phyloP scores from a whole-genome alignment of 2,888 invertebrate genomes.

The Octodonta nipae region DNA sequence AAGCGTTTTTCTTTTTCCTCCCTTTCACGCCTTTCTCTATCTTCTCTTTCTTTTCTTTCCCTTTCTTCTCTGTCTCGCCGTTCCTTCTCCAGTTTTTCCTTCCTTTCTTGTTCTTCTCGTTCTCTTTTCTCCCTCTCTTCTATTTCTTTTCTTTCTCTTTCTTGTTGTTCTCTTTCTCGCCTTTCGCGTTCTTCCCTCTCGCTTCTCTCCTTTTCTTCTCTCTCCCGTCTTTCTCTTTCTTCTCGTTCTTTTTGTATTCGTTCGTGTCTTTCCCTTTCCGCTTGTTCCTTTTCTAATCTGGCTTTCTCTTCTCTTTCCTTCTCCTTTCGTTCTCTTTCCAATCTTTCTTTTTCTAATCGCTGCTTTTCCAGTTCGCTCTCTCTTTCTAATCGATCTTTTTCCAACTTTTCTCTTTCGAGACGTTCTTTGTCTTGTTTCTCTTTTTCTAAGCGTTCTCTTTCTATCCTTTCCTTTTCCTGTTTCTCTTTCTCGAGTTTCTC shows the following conservation, averaged over 20 bases:
- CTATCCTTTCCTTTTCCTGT: conserved; percentile 32
- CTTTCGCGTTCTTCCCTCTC: conserved; percentile 25
- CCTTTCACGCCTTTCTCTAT: conserved; percentile 21
- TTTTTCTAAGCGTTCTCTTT: conserved; percentile 28
- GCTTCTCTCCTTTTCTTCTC: conserved; percentile 31
- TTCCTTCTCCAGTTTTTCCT: conserved; percentile 23
- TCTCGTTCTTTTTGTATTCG: conserved; percentile 28
- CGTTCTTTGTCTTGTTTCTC: conserved; percentile 35
- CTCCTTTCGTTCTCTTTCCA: conserved; percentile 30
- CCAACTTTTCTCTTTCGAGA: conserved; percentile 29
- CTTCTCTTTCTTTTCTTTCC: conserved; percentile 16
- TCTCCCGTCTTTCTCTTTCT: conserved; percentile 31
- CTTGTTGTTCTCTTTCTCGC: conserved; percentile 14
- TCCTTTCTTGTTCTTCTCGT: conserved; percentile 22
- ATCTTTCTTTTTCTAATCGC: conserved; percentile 26
- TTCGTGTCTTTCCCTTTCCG: conserved; percentile 29
- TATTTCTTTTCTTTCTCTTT: conserved; percentile 21
- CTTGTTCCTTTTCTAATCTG: conserved; percentile 32
- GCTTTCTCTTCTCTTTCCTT: conserved; percentile 32
- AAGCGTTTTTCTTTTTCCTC: conserved; percentile 28
- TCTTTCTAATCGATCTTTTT: conserved; percentile 24
- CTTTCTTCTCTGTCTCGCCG: conserved; percentile 18
- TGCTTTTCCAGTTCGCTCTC: conserved; percentile 33
- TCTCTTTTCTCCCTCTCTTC: conserved; percentile 27
- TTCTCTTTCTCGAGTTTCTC: conserved; percentile 30